A percentile compares a stretch with the other conserved stretches of the same genome.
Conservation (phyloP, 1,140 invertebrate genomes). For the Popillia japonica region DNA sequence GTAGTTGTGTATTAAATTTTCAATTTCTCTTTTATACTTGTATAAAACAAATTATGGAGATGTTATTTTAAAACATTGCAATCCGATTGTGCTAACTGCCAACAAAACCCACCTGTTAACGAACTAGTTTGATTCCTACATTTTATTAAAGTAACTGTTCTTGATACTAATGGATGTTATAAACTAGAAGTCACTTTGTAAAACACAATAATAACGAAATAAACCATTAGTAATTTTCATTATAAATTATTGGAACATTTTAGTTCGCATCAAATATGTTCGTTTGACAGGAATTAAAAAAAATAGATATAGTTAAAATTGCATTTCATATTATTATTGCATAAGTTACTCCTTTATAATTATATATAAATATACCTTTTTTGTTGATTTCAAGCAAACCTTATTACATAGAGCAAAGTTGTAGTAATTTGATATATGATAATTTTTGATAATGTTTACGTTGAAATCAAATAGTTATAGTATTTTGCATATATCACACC, state of each 20-base stretch:
- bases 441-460: conserved; percentile 47
- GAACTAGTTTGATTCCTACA: conserved; percentile 25
- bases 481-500: conserved; percentile 49
- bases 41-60: neutral
- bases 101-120: conserved; percentile 29
- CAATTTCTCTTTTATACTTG: neutral
- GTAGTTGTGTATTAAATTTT: neutral
- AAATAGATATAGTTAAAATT: conserved; percentile 54
- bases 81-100: conserved; percentile 30
- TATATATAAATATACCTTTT: conserved; percentile 36
- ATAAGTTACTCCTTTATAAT: conserved; percentile 36
- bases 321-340: conserved; percentile 52
- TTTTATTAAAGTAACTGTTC: neutral
- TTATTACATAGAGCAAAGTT: conserved; percentile 40
- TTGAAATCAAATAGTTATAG: conserved; percentile 54
- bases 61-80: neutral
- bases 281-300: conserved; percentile 41
- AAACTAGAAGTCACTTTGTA: conserved; percentile 2
- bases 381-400: conserved; percentile 50
- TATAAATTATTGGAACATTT: conserved; percentile 20
- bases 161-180: conserved; percentile 14
- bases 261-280: conserved; percentile 39
- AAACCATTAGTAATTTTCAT: conserved; percentile 29
- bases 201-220: neutral
- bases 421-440: conserved; percentile 42